Evolutionary conservation across 2,113 vertebrate species (phyloP), one percentile per base, ranked within the genome.

Genomic region (Bolborhynchus lineola): DNA sequence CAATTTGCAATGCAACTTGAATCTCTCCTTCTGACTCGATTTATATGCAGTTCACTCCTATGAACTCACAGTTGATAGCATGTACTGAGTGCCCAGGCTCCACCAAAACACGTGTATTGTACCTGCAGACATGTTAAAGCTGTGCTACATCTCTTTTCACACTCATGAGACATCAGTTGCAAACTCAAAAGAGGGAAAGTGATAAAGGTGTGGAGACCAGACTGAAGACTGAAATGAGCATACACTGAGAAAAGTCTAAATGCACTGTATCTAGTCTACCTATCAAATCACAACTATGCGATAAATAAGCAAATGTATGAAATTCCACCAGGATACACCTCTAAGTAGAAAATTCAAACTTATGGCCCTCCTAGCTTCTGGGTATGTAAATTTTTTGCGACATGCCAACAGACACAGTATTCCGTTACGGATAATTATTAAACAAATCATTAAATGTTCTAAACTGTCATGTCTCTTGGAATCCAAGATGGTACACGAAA

Each of bases 371-470:
- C 25, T 95, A 74, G 53, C 64, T 90, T 74, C 68, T 53, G 31
- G 68, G 31, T 94, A 70, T 49, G n/a, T 81, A 74, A 86, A 92
- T 92, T 88, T 74, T 60, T 53, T 74, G 41, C 80, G 78, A 57
- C 82, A 86, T 94, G 82, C 67, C 75, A 88, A 86, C 29, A 82
- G 26, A 75, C 14, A 88, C 39, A 79, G 25, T 67, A 67, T 81
- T 94, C 31, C 16, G 26, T 44, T 93, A 50, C 0, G 0, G 2
- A 88, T 81, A 94, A 95, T 92, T 90, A 83, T 8, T 24, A 83
- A 94, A 90, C 31, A 95, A 82, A 93, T 62, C 88, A 92, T 92
- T 95, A 93, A 76, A 53, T 80, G 28, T 70, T 92, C 35, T 90
- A 88, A 92, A 83, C 41, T 83, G 31, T 65, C 49, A 20, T 63